Percentiles rank a stretch among this genome's conserved stretches.
Conservation (phyloP, 2,797 vertebrate species). For the Sebastes vulpes region DNA sequence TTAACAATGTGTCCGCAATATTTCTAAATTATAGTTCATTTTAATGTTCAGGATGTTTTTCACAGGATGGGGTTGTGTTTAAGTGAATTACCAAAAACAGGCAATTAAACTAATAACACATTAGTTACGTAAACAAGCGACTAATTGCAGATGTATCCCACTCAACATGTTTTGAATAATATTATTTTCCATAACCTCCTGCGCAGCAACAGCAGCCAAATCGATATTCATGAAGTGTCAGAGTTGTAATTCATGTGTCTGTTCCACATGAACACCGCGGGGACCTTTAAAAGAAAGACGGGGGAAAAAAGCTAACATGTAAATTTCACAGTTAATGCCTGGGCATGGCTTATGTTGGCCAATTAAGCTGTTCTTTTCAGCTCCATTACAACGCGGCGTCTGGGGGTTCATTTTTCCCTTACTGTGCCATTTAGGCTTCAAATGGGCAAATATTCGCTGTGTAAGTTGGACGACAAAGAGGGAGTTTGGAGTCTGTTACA, state of each 20-base stretch:
- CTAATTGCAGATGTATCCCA: slow-evolving; percentile 57
- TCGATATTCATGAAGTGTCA: slow-evolving; percentile 65
- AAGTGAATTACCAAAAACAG: slow-evolving; percentile 54
- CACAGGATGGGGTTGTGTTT: background rate
- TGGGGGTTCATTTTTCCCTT: slow-evolving; percentile 69
- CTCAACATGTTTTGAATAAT: slow-evolving; percentile 60
- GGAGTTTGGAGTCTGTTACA: slow-evolving; percentile 40
- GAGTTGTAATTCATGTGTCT: slow-evolving; percentile 61
- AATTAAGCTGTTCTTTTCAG: slow-evolving; percentile 74
- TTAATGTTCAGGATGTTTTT: slow-evolving; percentile 5
- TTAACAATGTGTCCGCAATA: slow-evolving; percentile 1
- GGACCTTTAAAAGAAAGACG: slow-evolving; percentile 58
- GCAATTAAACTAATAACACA: slow-evolving; percentile 67
- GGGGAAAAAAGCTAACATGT: slow-evolving; percentile 52
- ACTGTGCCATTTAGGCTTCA: slow-evolving; percentile 67
- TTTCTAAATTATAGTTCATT: slow-evolving; percentile 28
- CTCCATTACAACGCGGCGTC: slow-evolving; percentile 57
- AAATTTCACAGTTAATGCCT: slow-evolving; percentile 67
- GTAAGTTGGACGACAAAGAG: slow-evolving; percentile 60
- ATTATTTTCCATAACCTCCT: slow-evolving; percentile 45
- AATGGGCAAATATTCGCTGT: slow-evolving; percentile 59
- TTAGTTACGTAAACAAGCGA: slow-evolving; percentile 43
- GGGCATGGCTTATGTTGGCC: slow-evolving; percentile 43
- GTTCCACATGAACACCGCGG: slow-evolving; percentile 53
- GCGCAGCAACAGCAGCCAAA: slow-evolving; percentile 58